A percentile compares a stretch with the other conserved stretches of the same genome.
Evolutionary conservation across 2,797 vertebrate species (phyloP).

Genomic region (Threskiornis aethiopicus): DNA sequence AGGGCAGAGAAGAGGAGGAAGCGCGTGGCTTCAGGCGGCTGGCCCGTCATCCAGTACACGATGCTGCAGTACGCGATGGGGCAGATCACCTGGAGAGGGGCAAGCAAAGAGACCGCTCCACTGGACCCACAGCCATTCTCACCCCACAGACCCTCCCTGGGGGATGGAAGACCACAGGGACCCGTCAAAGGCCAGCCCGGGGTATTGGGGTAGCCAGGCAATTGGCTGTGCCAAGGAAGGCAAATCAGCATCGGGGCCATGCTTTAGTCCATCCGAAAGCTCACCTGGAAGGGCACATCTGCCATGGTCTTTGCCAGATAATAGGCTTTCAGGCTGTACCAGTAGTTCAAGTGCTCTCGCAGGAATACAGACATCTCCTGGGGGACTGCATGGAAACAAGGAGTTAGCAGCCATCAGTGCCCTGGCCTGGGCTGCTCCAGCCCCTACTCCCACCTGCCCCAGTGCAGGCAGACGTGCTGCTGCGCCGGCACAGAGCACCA

Average conservation of each 20-base stretch:
- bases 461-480: not conserved
- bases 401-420: not conserved
- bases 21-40: conserved; percentile 89
- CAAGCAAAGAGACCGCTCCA: not conserved
- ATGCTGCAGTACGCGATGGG: conserved; percentile 96
- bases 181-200: not conserved
- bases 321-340: conserved; percentile 98
- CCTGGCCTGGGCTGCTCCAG: not conserved
- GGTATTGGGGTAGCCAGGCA: rapidly evolving
- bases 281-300: conserved; percentile 96
- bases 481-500: not conserved
- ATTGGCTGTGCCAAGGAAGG: not conserved
- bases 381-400: conserved; percentile 81
- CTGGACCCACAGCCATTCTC: not conserved
- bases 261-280: rapidly evolving
- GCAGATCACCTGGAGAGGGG: conserved; percentile 84
- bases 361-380: conserved; percentile 95
- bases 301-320: conserved; percentile 97
- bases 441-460: not conserved
- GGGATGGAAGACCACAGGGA: not conserved
- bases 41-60: conserved; percentile 98
- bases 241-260: rapidly evolving
- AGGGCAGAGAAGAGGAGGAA: conserved; percentile 95
- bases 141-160: not conserved
- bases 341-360: conserved; percentile 96